A percentile compares a stretch with the other conserved stretches of the same genome.
phyloP scores from a whole-genome alignment of 2,113 vertebrate genomes.

The Leucopsar rothschildi region DNA sequence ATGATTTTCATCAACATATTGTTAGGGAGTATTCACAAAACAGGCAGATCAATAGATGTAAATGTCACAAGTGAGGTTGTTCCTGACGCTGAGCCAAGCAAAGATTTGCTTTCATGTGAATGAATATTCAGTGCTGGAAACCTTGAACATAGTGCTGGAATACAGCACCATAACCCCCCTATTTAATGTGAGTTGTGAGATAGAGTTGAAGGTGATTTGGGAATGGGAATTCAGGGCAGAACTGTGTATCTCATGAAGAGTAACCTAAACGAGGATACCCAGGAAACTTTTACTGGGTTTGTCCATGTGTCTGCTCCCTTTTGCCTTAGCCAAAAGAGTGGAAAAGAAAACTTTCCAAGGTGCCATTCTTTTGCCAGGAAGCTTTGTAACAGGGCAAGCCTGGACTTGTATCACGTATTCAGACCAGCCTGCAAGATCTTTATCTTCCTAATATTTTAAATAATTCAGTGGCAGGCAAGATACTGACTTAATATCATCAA shows the following conservation, averaged over 20 bases:
- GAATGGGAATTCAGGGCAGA: background rate
- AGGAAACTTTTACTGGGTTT: background rate
- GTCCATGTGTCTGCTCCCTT: background rate
- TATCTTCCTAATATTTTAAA: background rate
- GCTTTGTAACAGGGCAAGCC: background rate
- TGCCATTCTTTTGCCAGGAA: background rate
- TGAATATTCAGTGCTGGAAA: background rate
- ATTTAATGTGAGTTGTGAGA: background rate
- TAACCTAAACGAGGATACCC: background rate
- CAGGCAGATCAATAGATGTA: background rate
- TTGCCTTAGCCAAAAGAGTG: background rate
- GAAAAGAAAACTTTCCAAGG: background rate
- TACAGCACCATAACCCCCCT: background rate
- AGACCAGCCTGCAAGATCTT: background rate
- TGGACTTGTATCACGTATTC: background rate
- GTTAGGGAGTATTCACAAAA: background rate
- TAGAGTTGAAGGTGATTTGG: fast-evolving
- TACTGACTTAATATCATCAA: background rate
- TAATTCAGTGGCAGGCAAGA: background rate
- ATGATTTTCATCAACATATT: background rate
- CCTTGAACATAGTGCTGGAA: background rate
- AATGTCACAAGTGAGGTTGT: background rate
- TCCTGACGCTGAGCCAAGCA: background rate
- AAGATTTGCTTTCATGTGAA: background rate
- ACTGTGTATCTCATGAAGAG: background rate